These are phyloP conservation scores for Meiosimyza platycephala DNA, from an alignment of 2,888 invertebrate genomes.

Conservation along the genomic window DNA sequence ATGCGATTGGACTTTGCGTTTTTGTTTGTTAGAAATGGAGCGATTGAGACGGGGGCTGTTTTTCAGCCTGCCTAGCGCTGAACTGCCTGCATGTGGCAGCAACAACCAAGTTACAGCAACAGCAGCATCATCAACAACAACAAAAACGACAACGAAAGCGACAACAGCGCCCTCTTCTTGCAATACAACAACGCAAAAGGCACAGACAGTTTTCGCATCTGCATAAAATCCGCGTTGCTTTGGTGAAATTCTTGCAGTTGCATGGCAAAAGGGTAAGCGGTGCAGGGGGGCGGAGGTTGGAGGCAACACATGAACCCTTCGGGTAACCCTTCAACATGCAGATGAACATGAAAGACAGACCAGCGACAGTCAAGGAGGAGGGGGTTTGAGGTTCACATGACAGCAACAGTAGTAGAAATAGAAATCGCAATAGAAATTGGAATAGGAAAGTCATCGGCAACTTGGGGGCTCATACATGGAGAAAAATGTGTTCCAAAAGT, in stretches of 20 bases:
- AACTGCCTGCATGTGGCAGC: conserved; percentile 15
- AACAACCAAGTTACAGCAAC: conserved; percentile 5
- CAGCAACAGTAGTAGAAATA: conserved; percentile 9
- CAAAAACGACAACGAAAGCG: neutral
- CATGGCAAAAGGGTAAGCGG: too few species aligned
- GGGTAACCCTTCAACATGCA: conserved; percentile 12
- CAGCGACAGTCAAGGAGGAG: neutral
- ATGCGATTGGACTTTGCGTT: neutral
- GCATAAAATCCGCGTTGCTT: conserved; percentile 32
- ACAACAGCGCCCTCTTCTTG: too few species aligned
- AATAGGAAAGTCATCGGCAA: neutral
- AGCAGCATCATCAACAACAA: conserved; percentile 5
- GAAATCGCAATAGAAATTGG: conserved; percentile 7
- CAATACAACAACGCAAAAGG: neutral
- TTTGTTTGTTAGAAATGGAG: neutral
- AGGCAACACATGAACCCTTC: neutral
- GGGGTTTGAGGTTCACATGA: neutral
- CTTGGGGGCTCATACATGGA: neutral
- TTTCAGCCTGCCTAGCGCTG: neutral
- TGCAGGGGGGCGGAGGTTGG: neutral
- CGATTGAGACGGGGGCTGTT: neutral
- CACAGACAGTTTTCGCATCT: conserved; percentile 33
- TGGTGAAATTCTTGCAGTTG: conserved; percentile 10
- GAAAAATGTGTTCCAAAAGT: too few species aligned
- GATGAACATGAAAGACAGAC: conserved; percentile 14